Evolutionary conservation across 1,140 invertebrate species (phyloP), one percentile per base, ranked within the genome.

Genomic region (Drepana arcuata): DNA sequence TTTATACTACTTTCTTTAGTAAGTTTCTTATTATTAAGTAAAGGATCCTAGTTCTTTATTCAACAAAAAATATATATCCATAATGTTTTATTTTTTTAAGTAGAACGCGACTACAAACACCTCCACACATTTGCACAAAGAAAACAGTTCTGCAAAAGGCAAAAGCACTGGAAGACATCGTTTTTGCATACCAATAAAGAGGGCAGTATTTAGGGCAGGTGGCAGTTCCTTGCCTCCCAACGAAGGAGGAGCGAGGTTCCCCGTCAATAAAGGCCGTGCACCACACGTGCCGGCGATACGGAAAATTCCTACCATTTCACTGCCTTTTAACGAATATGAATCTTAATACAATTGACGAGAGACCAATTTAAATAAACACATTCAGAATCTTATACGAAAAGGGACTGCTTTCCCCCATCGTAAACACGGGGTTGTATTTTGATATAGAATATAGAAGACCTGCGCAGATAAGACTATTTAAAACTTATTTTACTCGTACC

Each of bases 371-470:
- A 25, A 14, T 24, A 45, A 18, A 0, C n/a, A 0, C 0, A 2
- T 7, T 2, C 1, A 28, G 24, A 54, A 60, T 62, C 51, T 71
- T 64, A 60, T 56, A 41, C 49, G 63, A 53, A 49, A 60, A 68
- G 61, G 72, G 70, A 60, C 47, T 46, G 43, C 42, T 75, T 68
- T 73, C 63, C 74, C 70, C 70, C 59, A 63, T 62, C 63, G 63
- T 72, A 69, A 73, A 72, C 72, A 65, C 54, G 54, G 65, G 51
- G 47, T 55, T 57, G 55, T 68, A 60, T 75, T 70, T 58, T 42
- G 43, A 37, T 57, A 41, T 57, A 72, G 67, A 75, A 45, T 36
- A 65, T 32, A 15, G 1, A 15, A 45, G 5, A 16, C 5, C 11
- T 29, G 24, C 18, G 33, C 34, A 44, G 34, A 41, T 26, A 28